Base-by-base conservation (phyloP, 2,113 vertebrate species). In the Lagopus leucura region DNA sequence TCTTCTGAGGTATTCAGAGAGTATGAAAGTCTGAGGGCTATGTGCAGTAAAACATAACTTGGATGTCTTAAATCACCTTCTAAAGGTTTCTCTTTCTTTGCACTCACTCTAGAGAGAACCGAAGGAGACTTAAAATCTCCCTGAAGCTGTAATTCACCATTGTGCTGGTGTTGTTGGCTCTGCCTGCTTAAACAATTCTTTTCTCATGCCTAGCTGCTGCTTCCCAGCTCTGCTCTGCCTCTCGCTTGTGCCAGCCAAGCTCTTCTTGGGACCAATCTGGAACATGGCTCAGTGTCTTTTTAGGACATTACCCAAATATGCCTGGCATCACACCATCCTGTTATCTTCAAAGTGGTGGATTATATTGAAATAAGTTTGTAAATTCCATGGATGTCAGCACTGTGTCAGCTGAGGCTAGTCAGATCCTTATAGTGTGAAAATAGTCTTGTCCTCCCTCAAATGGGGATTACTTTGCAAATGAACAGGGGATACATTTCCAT, bases 131-230 rank as follows among this genome's bases (percentile, higher is more conserved):
- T 9, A 78, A 1, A 13, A 15, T 19, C 24, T 48, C 4, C 4
- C 18, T 9, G 65, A 22, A 83, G 64, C 63, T 0, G 0, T 19
- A 28, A 55, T 10, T 40, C 16, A 14, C 10, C 34, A 14, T 1
- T 6, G 14, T 13, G 42, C 34, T 64, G 43, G 57, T 27, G 66
- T 61, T 32, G 4, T 38, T 45, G 73, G 22, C 34, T 73, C 10
- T 81, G 38, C 43, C 40, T 74, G 55, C 36, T 47, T 11, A 0
- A 43, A 16, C 6, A 7, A 16, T 36, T 48, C 47, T 30, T n/a
- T 63, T 61, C 60, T 66, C 13, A 2, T 27, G 28, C 25, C n/a
- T 42, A 11, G 7, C 52, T 67, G 76, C 55, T 34, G 13, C 72
- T 42, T 36, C 45, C 43, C 55, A 70, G 43, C 27, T 50, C 34